Percentiles rank a stretch among this genome's conserved stretches.
Conservation (phyloP, 2,113 vertebrate species). For the Trogon surrucura region DNA sequence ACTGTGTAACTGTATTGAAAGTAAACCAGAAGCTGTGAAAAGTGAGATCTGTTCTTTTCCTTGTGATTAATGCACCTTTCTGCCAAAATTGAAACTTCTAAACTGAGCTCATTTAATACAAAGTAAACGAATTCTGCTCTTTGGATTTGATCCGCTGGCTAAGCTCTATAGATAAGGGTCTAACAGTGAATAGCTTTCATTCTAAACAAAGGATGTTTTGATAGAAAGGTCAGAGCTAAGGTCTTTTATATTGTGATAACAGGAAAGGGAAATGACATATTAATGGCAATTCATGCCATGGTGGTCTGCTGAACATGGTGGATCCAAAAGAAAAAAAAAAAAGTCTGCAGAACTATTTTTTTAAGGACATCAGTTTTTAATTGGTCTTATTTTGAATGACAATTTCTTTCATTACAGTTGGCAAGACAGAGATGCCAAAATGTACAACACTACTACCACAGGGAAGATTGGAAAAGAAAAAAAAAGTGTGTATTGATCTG, state of each 20-base stretch:
- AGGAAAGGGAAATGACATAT: conserved; percentile 87
- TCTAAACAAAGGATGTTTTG: conserved; percentile 90
- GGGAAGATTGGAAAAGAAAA: background rate
- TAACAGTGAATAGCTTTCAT: conserved; percentile 81
- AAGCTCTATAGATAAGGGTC: conserved; percentile 82
- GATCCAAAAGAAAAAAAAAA: conserved; percentile 10
- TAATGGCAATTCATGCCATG: conserved; percentile 80
- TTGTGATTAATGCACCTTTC: conserved; percentile 88
- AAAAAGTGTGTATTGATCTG: background rate
- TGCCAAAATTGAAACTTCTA: conserved; percentile 85
- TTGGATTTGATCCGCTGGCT: conserved; percentile 83
- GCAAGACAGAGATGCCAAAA: background rate
- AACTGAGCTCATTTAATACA: conserved; percentile 86
- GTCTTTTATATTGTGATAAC: conserved; percentile 87
- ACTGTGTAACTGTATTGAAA: conserved; percentile 84
- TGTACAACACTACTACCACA: background rate
- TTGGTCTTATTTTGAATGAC: conserved; percentile 45
- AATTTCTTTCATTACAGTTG: conserved; percentile 45
- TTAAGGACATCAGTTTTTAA: conserved; percentile 42
- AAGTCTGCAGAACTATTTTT: conserved; percentile 1
- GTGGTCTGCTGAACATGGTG: conserved; percentile 76
- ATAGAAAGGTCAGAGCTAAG: conserved; percentile 83
- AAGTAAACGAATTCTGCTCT: conserved; percentile 86
- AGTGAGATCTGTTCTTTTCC: conserved; percentile 84
- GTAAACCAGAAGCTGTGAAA: conserved; percentile 85